These are phyloP conservation scores for Acleris sparsana DNA, from an alignment of 2,888 invertebrate genomes.

Conservation along the genomic window DNA sequence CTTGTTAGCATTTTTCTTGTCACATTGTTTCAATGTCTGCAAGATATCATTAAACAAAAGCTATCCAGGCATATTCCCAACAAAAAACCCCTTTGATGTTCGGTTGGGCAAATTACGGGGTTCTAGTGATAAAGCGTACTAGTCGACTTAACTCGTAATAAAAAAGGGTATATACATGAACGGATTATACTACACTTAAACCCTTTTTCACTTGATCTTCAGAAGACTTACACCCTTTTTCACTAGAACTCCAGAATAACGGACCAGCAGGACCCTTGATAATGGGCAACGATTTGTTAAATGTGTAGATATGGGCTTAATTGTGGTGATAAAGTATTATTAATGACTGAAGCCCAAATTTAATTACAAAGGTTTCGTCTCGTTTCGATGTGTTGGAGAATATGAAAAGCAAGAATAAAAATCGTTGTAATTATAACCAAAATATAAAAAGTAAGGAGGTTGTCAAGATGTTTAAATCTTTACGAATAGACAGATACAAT, in stretches of 20 bases:
- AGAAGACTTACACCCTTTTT: too few relatives aligned
- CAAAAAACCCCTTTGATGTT: conserved; percentile 21
- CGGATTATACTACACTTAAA: too few relatives aligned
- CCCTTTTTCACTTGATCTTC: too few relatives aligned
- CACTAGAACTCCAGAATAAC: neutral
- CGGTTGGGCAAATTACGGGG: conserved; percentile 11
- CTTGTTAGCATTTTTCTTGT: neutral
- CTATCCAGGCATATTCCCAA: conserved; percentile 6
- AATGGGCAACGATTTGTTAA: conserved; percentile 20
- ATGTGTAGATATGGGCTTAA: conserved; percentile 20
- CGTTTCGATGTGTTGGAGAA: neutral
- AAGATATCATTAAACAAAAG: conserved; percentile 17
- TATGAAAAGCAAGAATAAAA: neutral
- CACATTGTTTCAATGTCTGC: neutral
- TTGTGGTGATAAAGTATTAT: conserved; percentile 19
- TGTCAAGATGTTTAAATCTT: too few relatives aligned
- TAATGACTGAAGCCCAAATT: conserved; percentile 15
- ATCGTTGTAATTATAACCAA: neutral
- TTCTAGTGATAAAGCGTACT: too few relatives aligned
- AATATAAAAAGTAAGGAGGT: too few relatives aligned
- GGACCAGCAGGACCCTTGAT: conserved; percentile 15
- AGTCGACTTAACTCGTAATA: too few relatives aligned
- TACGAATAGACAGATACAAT: too few relatives aligned
- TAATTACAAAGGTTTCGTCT: conserved; percentile 8
- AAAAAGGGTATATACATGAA: too few relatives aligned